phyloP scores from a whole-genome alignment of 2,113 vertebrate species.

The Hippopotamus amphibius region DNA sequence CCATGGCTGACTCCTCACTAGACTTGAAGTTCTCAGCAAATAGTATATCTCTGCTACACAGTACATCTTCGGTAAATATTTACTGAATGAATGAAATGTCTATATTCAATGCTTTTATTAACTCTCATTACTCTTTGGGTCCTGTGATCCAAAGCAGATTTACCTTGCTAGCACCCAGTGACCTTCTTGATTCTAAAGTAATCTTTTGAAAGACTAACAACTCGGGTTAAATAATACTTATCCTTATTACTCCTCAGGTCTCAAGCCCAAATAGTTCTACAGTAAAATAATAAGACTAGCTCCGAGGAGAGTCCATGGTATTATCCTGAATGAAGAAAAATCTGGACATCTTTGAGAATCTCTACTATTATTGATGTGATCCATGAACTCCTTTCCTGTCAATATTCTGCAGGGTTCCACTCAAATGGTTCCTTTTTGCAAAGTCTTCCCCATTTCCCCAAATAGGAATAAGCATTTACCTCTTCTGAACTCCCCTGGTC shows the following conservation, averaged over 20 bases:
- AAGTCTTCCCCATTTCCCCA: neutral
- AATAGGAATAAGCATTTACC: neutral
- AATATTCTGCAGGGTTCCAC: neutral
- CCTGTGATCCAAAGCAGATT: neutral
- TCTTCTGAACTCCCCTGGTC: neutral
- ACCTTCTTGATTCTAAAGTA: constrained; percentile 1
- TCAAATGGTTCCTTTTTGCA: neutral
- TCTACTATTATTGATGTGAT: neutral
- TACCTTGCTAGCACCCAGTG: neutral
- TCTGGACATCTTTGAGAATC: neutral
- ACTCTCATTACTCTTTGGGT: constrained; percentile 1
- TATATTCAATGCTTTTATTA: neutral
- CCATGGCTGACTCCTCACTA: neutral
- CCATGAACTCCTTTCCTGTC: neutral
- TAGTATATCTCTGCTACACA: neutral
- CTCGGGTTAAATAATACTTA: constrained; percentile 23
- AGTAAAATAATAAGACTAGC: constrained; percentile 16
- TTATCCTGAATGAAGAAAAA: constrained; percentile 31
- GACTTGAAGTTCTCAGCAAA: neutral
- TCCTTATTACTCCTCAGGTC: constrained; percentile 5
- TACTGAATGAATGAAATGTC: neutral
- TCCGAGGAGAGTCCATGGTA: neutral
- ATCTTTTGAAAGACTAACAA: constrained; percentile 32
- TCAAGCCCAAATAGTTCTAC: constrained; percentile 6
- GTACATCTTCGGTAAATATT: neutral